A percentile compares a stretch with the other conserved stretches of the same genome.
Evolutionary conservation across 1,140 invertebrate genomes (phyloP).

Genomic region (Camponotus floridanus): DNA sequence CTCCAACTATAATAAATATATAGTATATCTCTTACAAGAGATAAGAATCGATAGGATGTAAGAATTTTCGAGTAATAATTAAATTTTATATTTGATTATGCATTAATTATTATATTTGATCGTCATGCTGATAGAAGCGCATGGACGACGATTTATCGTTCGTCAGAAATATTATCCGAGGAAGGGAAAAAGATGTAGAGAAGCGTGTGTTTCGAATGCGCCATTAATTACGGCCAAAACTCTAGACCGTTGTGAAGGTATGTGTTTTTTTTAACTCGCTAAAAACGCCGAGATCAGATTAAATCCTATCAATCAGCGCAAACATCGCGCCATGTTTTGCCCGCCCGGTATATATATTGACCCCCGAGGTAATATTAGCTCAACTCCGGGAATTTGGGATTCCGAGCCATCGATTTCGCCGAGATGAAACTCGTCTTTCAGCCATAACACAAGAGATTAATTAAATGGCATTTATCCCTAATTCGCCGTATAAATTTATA

Average conservation of each 20-base stretch:
- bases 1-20: not conserved
- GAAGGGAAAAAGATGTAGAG: not conserved
- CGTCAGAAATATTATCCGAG: conserved; percentile 27
- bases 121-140: not conserved
- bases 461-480: conserved; percentile 33
- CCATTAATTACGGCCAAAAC: conserved; percentile 43
- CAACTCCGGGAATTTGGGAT: conserved; percentile 45
- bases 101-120: not conserved
- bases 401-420: conserved; percentile 38
- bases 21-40: not conserved
- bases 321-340: conserved; percentile 34
- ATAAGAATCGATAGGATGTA: not conserved
- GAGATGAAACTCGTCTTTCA: conserved; percentile 13
- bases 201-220: not conserved
- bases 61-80: conserved; percentile 18
- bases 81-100: conserved; percentile 9
- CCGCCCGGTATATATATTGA: conserved; percentile 38
- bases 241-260: too few species aligned
- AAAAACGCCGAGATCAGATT: conserved; percentile 35
- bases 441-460: conserved; percentile 13
- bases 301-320: conserved; percentile 58
- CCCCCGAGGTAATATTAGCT: conserved; percentile 44
- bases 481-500: not conserved
- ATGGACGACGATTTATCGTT: conserved; percentile 16
- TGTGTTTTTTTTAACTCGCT: conserved; percentile 31